phyloP scores from a whole-genome alignment of 1,140 invertebrate genomes.

The Eueides isabella region DNA sequence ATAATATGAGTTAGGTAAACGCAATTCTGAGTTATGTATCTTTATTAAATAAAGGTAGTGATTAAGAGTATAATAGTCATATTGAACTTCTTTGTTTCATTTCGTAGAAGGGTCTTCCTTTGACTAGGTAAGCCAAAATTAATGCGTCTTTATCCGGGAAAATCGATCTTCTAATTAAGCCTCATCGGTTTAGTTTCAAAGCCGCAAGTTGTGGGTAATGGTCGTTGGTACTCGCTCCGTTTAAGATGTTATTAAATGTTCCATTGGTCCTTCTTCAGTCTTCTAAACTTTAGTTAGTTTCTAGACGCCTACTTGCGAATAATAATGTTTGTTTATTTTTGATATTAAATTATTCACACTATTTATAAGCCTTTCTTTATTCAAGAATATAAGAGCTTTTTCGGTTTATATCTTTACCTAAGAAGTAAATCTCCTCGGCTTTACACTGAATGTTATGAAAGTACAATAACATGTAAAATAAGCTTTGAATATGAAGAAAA shows the following conservation, averaged over 20 bases:
- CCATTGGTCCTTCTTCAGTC: not conserved
- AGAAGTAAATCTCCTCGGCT: not conserved
- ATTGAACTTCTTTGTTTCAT: no score
- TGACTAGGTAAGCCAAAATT: not conserved
- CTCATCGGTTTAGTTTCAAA: conserved; percentile 15
- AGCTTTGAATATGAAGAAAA: not conserved
- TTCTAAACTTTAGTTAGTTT: not conserved
- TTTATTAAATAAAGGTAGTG: no score
- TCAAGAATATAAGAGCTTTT: conserved; percentile 16
- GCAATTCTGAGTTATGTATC: no score
- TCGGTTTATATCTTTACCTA: conserved; percentile 19
- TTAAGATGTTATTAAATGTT: not conserved
- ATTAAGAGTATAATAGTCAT: no score
- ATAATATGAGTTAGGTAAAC: no score
- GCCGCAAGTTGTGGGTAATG: conserved; percentile 13
- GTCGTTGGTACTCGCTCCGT: conserved; percentile 11
- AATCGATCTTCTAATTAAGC: conserved; percentile 12
- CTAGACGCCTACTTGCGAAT: not conserved
- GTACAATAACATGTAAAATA: not conserved
- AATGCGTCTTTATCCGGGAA: not conserved
- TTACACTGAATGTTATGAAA: conserved; percentile 13
- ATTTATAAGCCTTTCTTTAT: conserved; percentile 4
- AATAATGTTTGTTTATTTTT: not conserved
- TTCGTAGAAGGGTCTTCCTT: not conserved
- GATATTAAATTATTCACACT: conserved; percentile 15